Evolutionary conservation across 2,113 vertebrate species (phyloP).

Genomic region (Eulacestoma nigropectus): DNA sequence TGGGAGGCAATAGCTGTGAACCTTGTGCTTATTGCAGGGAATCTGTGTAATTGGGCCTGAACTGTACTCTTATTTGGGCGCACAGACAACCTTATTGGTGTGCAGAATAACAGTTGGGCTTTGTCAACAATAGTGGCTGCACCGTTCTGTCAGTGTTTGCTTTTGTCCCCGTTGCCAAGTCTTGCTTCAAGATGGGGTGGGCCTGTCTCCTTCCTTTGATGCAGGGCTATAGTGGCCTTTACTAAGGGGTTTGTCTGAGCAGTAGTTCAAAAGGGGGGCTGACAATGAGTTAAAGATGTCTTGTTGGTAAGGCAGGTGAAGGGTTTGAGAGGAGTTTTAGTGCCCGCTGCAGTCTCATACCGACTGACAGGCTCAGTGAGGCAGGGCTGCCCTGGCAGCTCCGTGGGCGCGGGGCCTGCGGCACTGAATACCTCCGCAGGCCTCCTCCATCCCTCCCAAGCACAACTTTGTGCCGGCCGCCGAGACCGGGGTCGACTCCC

Average conservation of each 20-base stretch:
- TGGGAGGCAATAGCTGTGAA: fast-evolving
- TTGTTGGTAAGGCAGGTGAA: not conserved
- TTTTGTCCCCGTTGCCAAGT: not conserved
- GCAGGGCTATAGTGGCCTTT: not conserved
- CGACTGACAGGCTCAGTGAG: not conserved
- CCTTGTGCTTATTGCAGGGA: not conserved
- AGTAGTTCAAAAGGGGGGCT: not conserved
- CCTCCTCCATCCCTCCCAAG: too few relatives aligned
- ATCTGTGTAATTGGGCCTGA: fast-evolving
- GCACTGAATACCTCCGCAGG: not conserved
- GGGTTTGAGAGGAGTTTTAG: not conserved
- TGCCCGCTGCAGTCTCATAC: not conserved
- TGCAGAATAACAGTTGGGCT: not conserved
- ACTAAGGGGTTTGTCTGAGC: not conserved
- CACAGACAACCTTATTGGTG: not conserved
- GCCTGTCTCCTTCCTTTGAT: not conserved
- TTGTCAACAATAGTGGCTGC: fast-evolving
- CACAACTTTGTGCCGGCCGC: fast-evolving
- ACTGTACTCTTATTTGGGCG: too few relatives aligned
- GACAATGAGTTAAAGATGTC: too few relatives aligned
- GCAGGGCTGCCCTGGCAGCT: not conserved
- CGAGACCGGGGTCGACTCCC: not conserved
- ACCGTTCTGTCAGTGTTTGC: not conserved
- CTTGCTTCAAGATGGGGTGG: too few relatives aligned
- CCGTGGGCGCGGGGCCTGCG: not conserved